Percentiles rank a stretch among this genome's conserved stretches.
These are phyloP conservation scores for Bhutanitis thaidina DNA, from an alignment of 2,888 invertebrate genomes.

Conservation along the genomic window DNA sequence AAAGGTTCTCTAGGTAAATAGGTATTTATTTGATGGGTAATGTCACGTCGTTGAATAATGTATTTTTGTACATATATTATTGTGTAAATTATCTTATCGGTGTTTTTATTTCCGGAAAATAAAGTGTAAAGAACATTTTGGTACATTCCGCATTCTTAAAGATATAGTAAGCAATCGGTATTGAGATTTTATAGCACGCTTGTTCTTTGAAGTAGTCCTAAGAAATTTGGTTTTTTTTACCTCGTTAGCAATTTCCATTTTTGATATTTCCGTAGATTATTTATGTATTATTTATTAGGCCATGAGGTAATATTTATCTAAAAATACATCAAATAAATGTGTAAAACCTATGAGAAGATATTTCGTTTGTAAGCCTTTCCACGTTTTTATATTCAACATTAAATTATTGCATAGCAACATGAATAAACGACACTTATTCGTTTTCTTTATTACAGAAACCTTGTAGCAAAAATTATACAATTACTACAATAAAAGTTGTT, in stretches of 20 bases:
- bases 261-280: not conserved
- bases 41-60: constrained; percentile 22
- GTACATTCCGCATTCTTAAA: not conserved
- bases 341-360: too few relatives aligned
- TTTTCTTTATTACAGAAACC: too few relatives aligned
- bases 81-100: not conserved
- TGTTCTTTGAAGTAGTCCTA: not conserved
- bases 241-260: not conserved
- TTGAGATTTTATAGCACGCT: not conserved
- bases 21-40: constrained; percentile 20
- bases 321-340: too few relatives aligned
- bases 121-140: not conserved
- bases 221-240: not conserved
- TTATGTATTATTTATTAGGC: too few relatives aligned
- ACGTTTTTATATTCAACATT: too few relatives aligned
- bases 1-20: too few relatives aligned
- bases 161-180: not conserved
- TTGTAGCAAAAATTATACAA: too few relatives aligned
- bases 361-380: too few relatives aligned
- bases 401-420: too few relatives aligned
- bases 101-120: constrained; percentile 1
- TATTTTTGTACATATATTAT: constrained; percentile 8
- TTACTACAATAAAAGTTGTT: too few relatives aligned
- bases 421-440: too few relatives aligned
- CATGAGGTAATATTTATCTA: too few relatives aligned